Evolutionary conservation across 2,797 vertebrate species (phyloP).

Genomic region (Coilia nasus): DNA sequence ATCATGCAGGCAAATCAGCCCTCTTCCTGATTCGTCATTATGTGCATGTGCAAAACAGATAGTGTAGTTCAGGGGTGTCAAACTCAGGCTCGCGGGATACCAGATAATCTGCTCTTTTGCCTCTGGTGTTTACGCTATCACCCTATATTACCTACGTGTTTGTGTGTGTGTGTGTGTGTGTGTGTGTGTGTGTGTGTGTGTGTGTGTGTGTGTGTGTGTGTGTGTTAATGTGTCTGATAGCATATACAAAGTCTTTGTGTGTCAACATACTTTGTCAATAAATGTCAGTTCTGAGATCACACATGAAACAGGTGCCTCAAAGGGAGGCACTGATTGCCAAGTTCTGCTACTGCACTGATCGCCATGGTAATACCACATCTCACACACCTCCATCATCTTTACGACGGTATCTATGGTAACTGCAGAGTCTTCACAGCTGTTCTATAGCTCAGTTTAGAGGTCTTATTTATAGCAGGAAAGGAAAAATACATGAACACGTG

Average conservation of each 20-base stretch:
- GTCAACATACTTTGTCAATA: too few species aligned
- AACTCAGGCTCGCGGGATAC: too few species aligned
- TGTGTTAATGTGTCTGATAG: constrained; percentile 22
- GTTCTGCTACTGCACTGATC: constrained; percentile 1
- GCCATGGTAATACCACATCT: constrained; percentile 13
- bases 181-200: too few species aligned
- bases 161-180: constrained; percentile 27
- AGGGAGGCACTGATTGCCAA: constrained; percentile 6
- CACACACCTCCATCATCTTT: constrained; percentile 19
- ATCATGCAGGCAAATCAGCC: too few species aligned
- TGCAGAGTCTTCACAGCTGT: constrained; percentile 9
- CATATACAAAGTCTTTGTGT: neutral
- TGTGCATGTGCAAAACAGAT: too few species aligned
- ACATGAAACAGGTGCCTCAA: neutral
- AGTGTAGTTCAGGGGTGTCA: too few species aligned
- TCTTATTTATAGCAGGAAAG: constrained; percentile 6
- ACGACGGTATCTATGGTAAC: constrained; percentile 18
- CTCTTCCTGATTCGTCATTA: too few species aligned
- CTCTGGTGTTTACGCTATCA: too few species aligned
- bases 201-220: constrained; percentile 30
- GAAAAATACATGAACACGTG: neutral
- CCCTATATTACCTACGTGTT: constrained; percentile 25
- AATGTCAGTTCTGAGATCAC: neutral
- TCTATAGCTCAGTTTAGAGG: neutral
- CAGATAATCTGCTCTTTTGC: too few species aligned